These are phyloP conservation scores for Erannis defoliaria DNA, from an alignment of 2,888 invertebrate genomes.

Conservation along the genomic window DNA sequence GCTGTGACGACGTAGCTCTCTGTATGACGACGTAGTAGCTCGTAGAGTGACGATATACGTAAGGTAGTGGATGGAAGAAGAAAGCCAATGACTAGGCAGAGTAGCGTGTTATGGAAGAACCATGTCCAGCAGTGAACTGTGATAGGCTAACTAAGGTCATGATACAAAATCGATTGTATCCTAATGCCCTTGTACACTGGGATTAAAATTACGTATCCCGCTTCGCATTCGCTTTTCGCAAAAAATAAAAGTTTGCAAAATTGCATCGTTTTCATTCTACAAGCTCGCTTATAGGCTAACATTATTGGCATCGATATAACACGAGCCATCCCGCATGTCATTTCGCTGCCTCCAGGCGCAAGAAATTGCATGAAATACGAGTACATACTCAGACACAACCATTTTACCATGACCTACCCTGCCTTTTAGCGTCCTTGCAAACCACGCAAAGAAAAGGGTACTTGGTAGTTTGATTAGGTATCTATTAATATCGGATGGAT, in stretches of 20 bases:
- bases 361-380: constrained; percentile 79
- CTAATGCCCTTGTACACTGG: too few relatives aligned
- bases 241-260: constrained; percentile 33
- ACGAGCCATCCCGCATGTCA: constrained; percentile 74
- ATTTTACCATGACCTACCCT: constrained; percentile 51
- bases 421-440: constrained; percentile 29
- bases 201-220: too few relatives aligned
- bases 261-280: constrained; percentile 53
- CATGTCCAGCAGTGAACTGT: too few relatives aligned
- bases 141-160: too few relatives aligned
- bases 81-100: too few relatives aligned
- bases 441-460: constrained; percentile 31
- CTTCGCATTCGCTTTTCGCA: not conserved
- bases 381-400: constrained; percentile 63
- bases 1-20: too few relatives aligned
- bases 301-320: constrained; percentile 75
- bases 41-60: too few relatives aligned
- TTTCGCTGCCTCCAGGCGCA: constrained; percentile 77
- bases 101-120: too few relatives aligned
- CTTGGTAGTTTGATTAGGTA: constrained; percentile 43
- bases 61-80: too few relatives aligned
- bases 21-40: too few relatives aligned
- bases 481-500: constrained; percentile 59
- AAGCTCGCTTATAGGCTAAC: constrained; percentile 59
- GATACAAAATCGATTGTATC: too few relatives aligned